These are phyloP conservation scores for Calvadosia cruxmelitensis DNA, from an alignment of 30 jellyfish, hydroid and myxozoan species.

Conservation along the genomic window DNA sequence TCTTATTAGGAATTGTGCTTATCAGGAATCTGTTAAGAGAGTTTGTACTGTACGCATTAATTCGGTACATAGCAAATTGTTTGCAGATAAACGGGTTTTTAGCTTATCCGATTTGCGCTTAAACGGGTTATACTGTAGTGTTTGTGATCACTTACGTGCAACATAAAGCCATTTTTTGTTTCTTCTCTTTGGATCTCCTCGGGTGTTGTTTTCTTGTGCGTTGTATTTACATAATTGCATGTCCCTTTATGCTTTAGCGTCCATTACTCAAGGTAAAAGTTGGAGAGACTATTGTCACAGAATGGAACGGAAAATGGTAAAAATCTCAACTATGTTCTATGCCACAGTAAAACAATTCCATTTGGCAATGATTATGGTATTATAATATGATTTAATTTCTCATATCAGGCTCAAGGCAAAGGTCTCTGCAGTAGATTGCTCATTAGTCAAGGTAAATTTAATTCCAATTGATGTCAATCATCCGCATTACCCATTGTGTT, in stretches of 20 bases:
- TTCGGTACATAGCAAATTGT: too few relatives aligned
- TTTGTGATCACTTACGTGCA: too few relatives aligned
- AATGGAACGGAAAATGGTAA: constrained; percentile 93
- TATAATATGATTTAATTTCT: neutral
- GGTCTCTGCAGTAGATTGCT: constrained; percentile 61
- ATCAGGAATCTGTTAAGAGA: too few relatives aligned
- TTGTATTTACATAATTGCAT: too few relatives aligned
- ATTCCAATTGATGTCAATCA: neutral
- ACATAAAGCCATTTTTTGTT: too few relatives aligned
- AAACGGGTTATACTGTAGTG: too few relatives aligned
- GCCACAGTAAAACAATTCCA: neutral
- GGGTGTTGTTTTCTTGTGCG: too few relatives aligned
- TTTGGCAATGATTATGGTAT: neutral
- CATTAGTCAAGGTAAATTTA: constrained; percentile 62
- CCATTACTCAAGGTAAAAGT: constrained; percentile 64
- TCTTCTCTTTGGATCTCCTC: too few relatives aligned
- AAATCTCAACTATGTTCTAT: neutral
- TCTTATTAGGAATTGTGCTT: too few relatives aligned
- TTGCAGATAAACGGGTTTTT: too few relatives aligned
- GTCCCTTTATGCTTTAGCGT: constrained; percentile 25
- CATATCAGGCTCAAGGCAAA: constrained; percentile 67
- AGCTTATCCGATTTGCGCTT: too few relatives aligned
- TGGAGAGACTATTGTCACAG: constrained; percentile 57
- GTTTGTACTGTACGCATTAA: too few relatives aligned
- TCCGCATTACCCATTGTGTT: neutral